Evolutionary conservation across 2,888 invertebrate species (phyloP).

Genomic region (Biston betularia): DNA sequence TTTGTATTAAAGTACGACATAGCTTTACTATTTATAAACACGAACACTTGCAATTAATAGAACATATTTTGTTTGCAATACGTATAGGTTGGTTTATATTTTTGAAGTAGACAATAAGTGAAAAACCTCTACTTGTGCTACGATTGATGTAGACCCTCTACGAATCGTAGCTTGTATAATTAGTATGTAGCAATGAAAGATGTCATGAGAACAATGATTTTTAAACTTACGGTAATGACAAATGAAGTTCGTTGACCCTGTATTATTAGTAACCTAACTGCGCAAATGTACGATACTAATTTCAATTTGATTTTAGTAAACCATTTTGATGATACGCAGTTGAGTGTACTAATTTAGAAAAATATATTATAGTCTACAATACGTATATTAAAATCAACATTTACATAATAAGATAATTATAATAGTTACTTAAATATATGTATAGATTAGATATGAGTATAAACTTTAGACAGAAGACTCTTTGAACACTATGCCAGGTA

Average conservation of each 20-base stretch:
- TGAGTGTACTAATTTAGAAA: slow-evolving; percentile 12
- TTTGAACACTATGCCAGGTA: slow-evolving; percentile 42
- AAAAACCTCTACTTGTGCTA: slow-evolving; percentile 22
- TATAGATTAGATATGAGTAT: slow-evolving; percentile 27
- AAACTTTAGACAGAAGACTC: slow-evolving; percentile 35
- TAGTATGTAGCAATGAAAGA: neutral
- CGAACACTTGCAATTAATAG: neutral
- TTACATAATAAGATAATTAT: slow-evolving; percentile 20
- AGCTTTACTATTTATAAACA: neutral
- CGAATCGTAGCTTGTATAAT: slow-evolving; percentile 14
- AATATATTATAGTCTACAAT: slow-evolving; percentile 14
- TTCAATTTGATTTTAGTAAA: neutral
- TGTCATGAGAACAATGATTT: neutral
- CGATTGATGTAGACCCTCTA: slow-evolving; percentile 21
- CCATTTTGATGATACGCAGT: slow-evolving; percentile 9
- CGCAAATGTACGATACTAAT: slow-evolving; percentile 1
- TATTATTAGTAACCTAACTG: slow-evolving; percentile 22
- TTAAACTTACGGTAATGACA: slow-evolving; percentile 7
- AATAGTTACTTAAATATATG: slow-evolving; percentile 17
- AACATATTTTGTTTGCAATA: neutral
- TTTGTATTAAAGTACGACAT: slow-evolving; percentile 7
- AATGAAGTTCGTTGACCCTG: slow-evolving; percentile 35
- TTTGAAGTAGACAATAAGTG: neutral
- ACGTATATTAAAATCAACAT: slow-evolving; percentile 24
- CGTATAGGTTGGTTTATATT: neutral